These are phyloP conservation scores for Bombycilla garrulus DNA, from an alignment of 2,113 vertebrate genomes.

Conservation along the genomic window DNA sequence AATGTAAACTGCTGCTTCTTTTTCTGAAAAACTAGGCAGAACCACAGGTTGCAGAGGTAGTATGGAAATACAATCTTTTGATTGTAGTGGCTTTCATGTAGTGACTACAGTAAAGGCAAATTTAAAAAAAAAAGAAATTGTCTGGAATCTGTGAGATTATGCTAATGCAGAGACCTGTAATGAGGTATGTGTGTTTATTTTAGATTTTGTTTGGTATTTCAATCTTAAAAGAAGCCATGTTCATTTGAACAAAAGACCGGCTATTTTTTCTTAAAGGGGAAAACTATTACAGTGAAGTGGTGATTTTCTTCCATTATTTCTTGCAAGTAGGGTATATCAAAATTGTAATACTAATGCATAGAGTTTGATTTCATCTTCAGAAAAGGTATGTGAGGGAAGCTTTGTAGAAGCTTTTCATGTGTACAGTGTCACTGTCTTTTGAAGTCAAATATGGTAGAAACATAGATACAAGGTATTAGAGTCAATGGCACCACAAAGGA, in stretches of 20 bases:
- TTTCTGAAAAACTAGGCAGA: background rate
- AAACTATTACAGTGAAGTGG: background rate
- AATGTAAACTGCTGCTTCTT: background rate
- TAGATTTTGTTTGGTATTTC: background rate
- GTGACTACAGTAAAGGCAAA: background rate
- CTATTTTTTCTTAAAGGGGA: background rate
- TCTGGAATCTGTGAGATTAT: background rate
- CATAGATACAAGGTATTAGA: background rate
- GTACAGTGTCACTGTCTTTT: background rate
- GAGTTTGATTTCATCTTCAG: background rate
- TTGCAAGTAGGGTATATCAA: background rate
- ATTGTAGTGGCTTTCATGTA: background rate
- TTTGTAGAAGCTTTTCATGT: background rate
- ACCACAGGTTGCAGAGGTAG: background rate
- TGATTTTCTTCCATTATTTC: background rate
- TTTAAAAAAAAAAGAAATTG: background rate
- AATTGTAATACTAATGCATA: background rate
- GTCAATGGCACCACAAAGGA: background rate
- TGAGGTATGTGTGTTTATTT: background rate
- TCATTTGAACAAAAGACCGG: background rate
- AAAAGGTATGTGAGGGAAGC: background rate
- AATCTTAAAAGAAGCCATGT: background rate
- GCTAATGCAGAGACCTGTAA: background rate
- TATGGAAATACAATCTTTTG: background rate
- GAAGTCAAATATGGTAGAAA: background rate